These are phyloP conservation scores for Dipus sagitta DNA, from an alignment of 2,797 vertebrate genomes.

Conservation along the genomic window DNA sequence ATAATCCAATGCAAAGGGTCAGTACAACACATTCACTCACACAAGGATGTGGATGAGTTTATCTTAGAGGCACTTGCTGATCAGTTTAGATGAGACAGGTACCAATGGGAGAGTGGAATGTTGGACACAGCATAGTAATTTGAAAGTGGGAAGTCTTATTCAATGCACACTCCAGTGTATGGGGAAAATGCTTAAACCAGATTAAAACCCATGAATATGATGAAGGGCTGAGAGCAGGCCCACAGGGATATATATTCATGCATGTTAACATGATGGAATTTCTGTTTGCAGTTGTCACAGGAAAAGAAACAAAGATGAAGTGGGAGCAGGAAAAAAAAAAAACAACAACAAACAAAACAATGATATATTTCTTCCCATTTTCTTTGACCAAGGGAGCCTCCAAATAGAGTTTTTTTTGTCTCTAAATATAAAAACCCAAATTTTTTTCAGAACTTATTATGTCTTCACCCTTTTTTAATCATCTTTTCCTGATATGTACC, in stretches of 20 bases:
- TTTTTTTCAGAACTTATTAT: background rate
- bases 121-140: background rate
- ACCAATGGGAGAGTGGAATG: background rate
- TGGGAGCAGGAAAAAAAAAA: background rate
- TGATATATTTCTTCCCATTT: background rate
- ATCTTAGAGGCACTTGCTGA: background rate
- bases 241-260: rapidly evolving
- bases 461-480: background rate
- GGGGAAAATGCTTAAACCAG: background rate
- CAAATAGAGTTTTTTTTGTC: background rate
- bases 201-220: background rate
- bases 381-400: background rate
- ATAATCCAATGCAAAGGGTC: background rate
- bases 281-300: background rate
- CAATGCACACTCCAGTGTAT: background rate
- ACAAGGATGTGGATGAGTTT: background rate
- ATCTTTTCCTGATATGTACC: background rate
- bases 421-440: background rate
- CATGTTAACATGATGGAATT: background rate
- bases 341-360: background rate
- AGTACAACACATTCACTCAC: background rate
- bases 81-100: background rate
- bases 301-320: background rate
- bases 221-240: background rate
- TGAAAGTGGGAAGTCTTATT: background rate